Base-by-base conservation (phyloP, 2,113 vertebrate species). In the Neopipo cinnamomea region DNA sequence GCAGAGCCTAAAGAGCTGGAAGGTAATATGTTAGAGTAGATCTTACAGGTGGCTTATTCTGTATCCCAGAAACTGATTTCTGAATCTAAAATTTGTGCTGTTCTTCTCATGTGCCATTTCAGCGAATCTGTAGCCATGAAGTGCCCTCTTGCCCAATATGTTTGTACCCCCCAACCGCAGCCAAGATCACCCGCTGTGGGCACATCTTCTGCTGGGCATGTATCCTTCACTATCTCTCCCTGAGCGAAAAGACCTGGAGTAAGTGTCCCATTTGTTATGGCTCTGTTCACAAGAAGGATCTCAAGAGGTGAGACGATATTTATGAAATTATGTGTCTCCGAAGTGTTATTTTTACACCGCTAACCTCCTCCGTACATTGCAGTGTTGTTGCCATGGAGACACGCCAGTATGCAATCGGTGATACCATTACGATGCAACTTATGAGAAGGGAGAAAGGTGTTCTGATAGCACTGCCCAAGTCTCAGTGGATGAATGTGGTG, bases 161-260 rank as follows among this genome's bases (percentile, higher is more conserved):
- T 97, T 98, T 99, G 71, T 99, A 99, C 94, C 99, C 99, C 55
- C 99, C 99, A 3, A 97, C 99, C 6, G 99, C 99, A 39, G 99
- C 99, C 46, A 99, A 99, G 98, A 99, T 99, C 96, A 99, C 99
- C 4, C 99, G 98, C 68, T 99, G 99, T 46, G 99, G 99, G 62
- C 99, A 99, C 96, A 99, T 99, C 97, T 99, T 99, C 94, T 99
- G 99, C 95, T 99, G 99, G 99, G 98, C 99, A 1, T 99, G 99
- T 96, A 99, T 99, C 97, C 98, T 99, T 96, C 99, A 99, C 97
- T 99, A 99, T 96, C 98, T 99, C 85, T 99, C 99, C 78, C 95
- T 99, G 67, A 98, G 99, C 53, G 99, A 99, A 75, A 99, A 99
- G 97, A 98, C 98, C 95, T 99, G 99, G 99, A 99, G 99, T 85